These are phyloP conservation scores for Pempheris klunzingeri DNA, from an alignment of 2,797 vertebrate genomes.

Conservation along the genomic window DNA sequence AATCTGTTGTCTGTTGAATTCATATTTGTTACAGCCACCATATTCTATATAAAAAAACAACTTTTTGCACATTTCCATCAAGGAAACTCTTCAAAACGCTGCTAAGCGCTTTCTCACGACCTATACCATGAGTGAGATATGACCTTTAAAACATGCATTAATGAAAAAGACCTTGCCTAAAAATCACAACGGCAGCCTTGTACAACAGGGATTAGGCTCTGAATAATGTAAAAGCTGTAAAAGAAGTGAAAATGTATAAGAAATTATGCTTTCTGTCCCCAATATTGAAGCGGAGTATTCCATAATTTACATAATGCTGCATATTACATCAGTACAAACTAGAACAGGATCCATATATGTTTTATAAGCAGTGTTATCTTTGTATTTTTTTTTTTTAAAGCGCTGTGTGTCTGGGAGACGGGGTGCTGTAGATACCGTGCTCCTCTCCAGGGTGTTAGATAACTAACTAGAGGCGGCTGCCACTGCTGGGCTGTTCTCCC, in stretches of 20 bases:
- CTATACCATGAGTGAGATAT: constrained; percentile 16
- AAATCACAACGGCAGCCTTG: constrained; percentile 44
- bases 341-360: constrained; percentile 75
- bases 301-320: constrained; percentile 78
- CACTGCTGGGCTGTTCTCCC: constrained; percentile 46
- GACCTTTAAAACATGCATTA: constrained; percentile 45
- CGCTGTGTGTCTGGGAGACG: constrained; percentile 34
- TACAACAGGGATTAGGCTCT: constrained; percentile 46
- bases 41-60: neutral
- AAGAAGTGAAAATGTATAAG: constrained; percentile 63
- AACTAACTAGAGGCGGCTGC: constrained; percentile 65
- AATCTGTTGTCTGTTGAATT: neutral
- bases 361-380: constrained; percentile 70
- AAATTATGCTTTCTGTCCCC: constrained; percentile 63
- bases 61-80: constrained; percentile 3
- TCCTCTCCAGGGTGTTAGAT: constrained; percentile 70
- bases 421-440: constrained; percentile 39
- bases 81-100: constrained; percentile 8
- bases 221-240: constrained; percentile 64
- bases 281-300: constrained; percentile 52
- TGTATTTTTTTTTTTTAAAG: constrained; percentile 50
- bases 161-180: constrained; percentile 35
- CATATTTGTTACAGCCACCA: neutral
- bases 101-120: constrained; percentile 12
- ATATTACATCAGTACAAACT: constrained; percentile 79